Evolutionary conservation across 2,113 vertebrate genomes (phyloP), one percentile per base, ranked within the genome.

Genomic region (Microcebus ravelobensis): DNA sequence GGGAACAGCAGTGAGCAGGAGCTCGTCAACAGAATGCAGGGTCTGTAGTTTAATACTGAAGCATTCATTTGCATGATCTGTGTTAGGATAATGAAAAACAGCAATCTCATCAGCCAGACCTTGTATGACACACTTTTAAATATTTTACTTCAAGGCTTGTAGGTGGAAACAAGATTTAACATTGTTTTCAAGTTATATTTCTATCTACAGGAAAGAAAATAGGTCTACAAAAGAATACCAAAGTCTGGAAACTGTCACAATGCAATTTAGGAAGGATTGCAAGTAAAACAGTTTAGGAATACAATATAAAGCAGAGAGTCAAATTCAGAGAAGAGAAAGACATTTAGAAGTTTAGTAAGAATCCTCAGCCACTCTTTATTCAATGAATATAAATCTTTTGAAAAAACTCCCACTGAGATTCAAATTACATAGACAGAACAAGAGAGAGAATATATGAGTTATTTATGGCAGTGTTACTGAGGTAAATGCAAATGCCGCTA

Each of bases 341-440:
- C 36, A 86, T 79, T 71, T 97, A 79, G 50, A 96, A 73, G 29
- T 86, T 95, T 89, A 84, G 80, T 86, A 89, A 90, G 63, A 93
- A 74, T 1, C 10, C 65, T 93, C 39, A 76, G 18, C 39, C 71
- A 77, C 17, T 55, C 21, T 95, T 91, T 87, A 97, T 90, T 96
- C 90, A 94, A 93, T 85, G 90, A 95, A 84, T 90, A 97, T 67
- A 97, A 96, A 93, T 91, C 42, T 59, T 90, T 92, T 36, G 48
- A 18, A 71, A 61, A 61, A 29, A 15, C 31, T 93, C 70, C 74
- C 20, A 76, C 70, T 95, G 83, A 92, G 57, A 91, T 90, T 93
- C 45, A 95, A 95, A 96, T 95, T 93, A 81, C 25, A 81, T 48
- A 94, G 45, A 77, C 15, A 90, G 71, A 73, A 45, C 90, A 82